phyloP scores from a whole-genome alignment of 2,888 invertebrate genomes.

The Linyphia triangularis region DNA sequence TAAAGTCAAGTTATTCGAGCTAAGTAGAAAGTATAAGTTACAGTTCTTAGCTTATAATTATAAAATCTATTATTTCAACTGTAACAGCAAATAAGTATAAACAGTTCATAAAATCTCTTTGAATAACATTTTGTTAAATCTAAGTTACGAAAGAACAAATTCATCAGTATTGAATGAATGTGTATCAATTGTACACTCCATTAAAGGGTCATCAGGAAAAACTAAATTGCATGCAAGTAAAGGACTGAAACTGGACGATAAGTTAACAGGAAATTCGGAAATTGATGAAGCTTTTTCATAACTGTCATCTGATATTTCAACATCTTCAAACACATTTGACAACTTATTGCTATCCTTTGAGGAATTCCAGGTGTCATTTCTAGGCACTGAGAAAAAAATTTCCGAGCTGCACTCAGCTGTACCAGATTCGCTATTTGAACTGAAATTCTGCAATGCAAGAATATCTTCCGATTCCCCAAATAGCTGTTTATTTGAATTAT shows the following conservation, averaged over 20 bases:
- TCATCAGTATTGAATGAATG: constrained; percentile 44
- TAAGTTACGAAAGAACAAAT: constrained; percentile 9
- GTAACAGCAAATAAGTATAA: neutral
- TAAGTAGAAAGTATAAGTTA: no score
- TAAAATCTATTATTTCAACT: neutral
- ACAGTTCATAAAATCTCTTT: neutral
- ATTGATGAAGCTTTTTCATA: constrained; percentile 10
- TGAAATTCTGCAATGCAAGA: constrained; percentile 19
- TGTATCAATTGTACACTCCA: constrained; percentile 23
- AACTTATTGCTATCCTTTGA: neutral
- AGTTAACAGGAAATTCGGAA: constrained; percentile 2
- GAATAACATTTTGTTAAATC: neutral
- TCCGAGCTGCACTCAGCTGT: constrained; percentile 23
- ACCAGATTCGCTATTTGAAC: neutral
- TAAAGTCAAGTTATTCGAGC: no score
- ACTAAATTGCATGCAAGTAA: constrained; percentile 32
- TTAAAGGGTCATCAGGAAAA: constrained; percentile 46
- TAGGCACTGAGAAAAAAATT: constrained; percentile 21
- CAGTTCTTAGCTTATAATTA: no score
- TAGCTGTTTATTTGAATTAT: constrained; percentile 33
- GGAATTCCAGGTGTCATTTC: constrained; percentile 25
- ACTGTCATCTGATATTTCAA: neutral
- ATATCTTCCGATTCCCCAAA: constrained; percentile 55
- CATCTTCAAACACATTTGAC: neutral
- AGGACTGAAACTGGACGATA: constrained; percentile 26